Evolutionary conservation across 2,113 vertebrate species (phyloP).

Genomic region (Crypturellus undulatus): DNA sequence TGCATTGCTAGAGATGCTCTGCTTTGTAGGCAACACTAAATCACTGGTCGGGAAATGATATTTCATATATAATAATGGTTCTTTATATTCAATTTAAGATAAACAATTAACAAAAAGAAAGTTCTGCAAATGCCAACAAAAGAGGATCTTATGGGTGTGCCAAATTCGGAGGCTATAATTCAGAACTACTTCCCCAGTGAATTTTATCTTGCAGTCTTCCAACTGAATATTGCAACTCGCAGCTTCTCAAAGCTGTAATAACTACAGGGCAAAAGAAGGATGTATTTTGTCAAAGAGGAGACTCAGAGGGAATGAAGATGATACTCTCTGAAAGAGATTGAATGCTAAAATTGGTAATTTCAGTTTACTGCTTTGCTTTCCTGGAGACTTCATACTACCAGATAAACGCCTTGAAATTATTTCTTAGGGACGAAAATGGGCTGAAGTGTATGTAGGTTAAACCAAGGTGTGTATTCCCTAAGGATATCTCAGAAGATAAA

Average conservation of each 20-base stretch:
- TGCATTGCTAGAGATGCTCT: not conserved
- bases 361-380: not conserved
- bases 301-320: not conserved
- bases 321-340: not conserved
- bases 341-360: not conserved
- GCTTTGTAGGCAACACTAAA: not conserved
- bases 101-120: slow-evolving; percentile 44
- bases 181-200: not conserved
- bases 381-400: not conserved
- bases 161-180: not conserved
- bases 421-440: slow-evolving; percentile 52
- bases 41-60: not conserved
- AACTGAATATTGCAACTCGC: not conserved
- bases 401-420: not conserved
- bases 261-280: not conserved
- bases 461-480: slow-evolving; percentile 72
- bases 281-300: not conserved
- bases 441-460: slow-evolving; percentile 68
- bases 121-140: slow-evolving; percentile 23
- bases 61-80: slow-evolving; percentile 11
- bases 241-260: not conserved
- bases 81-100: slow-evolving; percentile 27
- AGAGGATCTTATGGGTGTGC: not conserved
- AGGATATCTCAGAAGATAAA: slow-evolving; percentile 75
- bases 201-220: not conserved